A percentile compares a stretch with the other conserved stretches of the same genome.
Evolutionary conservation across 2,888 invertebrate genomes (phyloP).

Genomic region (Leptinotarsa haldemani): DNA sequence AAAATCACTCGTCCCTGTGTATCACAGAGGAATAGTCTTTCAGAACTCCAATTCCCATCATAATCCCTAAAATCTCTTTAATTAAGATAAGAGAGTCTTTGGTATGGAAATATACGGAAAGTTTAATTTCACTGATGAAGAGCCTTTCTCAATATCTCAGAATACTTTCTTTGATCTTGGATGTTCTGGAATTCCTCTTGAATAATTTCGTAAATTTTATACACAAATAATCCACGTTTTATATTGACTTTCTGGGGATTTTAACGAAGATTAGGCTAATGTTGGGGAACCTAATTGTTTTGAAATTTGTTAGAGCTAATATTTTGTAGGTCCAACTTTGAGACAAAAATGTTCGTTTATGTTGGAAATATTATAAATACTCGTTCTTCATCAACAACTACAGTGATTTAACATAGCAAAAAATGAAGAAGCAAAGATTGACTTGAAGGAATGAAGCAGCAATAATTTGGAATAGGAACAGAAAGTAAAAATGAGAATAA

Average conservation of each 20-base stretch:
- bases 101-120: constrained; percentile 14
- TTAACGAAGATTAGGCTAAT: neutral
- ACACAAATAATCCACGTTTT: constrained; percentile 1
- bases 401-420: no score
- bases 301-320: neutral
- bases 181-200: constrained; percentile 10
- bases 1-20: no score
- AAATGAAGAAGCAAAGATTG: no score
- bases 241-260: constrained; percentile 1
- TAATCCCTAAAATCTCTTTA: neutral
- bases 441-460: no score
- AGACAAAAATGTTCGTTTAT: no score
- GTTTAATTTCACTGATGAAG: constrained; percentile 18
- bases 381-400: no score
- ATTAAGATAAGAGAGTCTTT: constrained; percentile 10
- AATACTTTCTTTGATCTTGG: constrained; percentile 16
- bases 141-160: constrained; percentile 12
- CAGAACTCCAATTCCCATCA: constrained; percentile 1
- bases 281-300: constrained; percentile 8
- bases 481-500: no score
- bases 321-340: neutral
- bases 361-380: no score
- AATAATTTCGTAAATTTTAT: constrained; percentile 11
- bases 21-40: neutral
- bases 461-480: no score